Percentiles rank a stretch among this genome's conserved stretches.
Evolutionary conservation across 2,888 invertebrate genomes (phyloP).

Genomic region (Emmelina monodactyla): DNA sequence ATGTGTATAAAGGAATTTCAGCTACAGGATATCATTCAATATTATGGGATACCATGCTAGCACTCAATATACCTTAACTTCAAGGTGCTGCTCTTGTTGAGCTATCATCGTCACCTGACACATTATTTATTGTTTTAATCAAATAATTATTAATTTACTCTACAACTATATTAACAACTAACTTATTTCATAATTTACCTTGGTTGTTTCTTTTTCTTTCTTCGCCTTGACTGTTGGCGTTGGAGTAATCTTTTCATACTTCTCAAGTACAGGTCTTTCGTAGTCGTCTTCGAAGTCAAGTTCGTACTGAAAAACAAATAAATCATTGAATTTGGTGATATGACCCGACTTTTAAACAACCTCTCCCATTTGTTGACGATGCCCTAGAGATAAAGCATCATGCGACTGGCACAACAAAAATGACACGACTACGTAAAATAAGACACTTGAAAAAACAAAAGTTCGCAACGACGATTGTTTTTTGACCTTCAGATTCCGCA

Average conservation of each 20-base stretch:
- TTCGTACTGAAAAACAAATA: conserved; percentile 35
- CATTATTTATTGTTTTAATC: not conserved
- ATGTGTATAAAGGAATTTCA: too few species aligned
- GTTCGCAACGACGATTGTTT: too few species aligned
- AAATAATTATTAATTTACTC: not conserved
- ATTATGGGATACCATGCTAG: too few species aligned
- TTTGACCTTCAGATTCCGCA: too few species aligned
- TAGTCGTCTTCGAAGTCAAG: conserved; percentile 72
- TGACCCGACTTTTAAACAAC: not conserved
- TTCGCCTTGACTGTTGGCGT: conserved; percentile 50
- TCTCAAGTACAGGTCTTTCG: conserved; percentile 76
- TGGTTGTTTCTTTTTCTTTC: conserved; percentile 47
- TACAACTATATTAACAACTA: not conserved
- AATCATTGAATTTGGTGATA: too few species aligned
- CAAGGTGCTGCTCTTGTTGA: conserved; percentile 38
- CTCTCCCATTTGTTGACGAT: not conserved
- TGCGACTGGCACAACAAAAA: conserved; percentile 34
- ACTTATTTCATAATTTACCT: conserved; percentile 24
- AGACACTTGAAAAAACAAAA: conserved; percentile 9
- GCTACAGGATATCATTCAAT: too few species aligned
- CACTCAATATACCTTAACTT: conserved; percentile 59
- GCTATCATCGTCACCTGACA: conserved; percentile 40
- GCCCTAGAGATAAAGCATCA: conserved; percentile 26
- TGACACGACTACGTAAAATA: conserved; percentile 22
- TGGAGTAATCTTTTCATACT: conserved; percentile 69